Evolutionary conservation across 2,888 invertebrate genomes (phyloP), one percentile per base, ranked within the genome.

Genomic region (Heterodera filipjevi): DNA sequence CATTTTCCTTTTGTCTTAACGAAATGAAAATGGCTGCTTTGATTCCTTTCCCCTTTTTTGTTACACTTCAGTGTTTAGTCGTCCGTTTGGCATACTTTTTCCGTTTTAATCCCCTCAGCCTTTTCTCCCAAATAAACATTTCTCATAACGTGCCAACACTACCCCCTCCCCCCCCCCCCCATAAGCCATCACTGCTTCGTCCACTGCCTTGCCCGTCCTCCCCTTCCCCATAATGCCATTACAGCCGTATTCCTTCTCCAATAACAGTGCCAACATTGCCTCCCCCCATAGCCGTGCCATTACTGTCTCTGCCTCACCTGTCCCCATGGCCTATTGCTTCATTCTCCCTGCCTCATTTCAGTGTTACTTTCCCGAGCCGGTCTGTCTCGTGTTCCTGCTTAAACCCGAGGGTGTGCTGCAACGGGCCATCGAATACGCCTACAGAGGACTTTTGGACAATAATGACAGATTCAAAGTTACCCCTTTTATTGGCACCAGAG

Each of bases 391-490:
- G 30, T 85, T 86, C 49, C 79, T 88, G 71, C 81, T 88, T 53
- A 93, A 96, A 83, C 97, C 97, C 33, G 93, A 94, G 78, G 95
- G 96, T 85, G 95, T 97, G 90, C 92, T 98, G 85, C 97, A 97
- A 91, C 95, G 96, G 90, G 96, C 96, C 49, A 93, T 97, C 85
- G 97, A 97, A 92, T 94, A 95, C 84, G 95, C 96, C 91, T 91
- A 91, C 70, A 81, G 87, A 35, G 86, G 84, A 53, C 81, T 87
- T 53, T 84, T 84, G 35, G 88, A 87, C 30, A 83, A 85, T 44
- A 84, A 82, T 78, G 85, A 85, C 80, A 79, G 84, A 66, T 88
- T 86, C 82, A 86, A 87, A 83, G 88, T 87, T 59, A 68, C 6
- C 19, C 5, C 10, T 66, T 30, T 30, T 30, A 66, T 66, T 66